phyloP scores from a whole-genome alignment of 2,888 invertebrate species.

The Neria commutata region DNA sequence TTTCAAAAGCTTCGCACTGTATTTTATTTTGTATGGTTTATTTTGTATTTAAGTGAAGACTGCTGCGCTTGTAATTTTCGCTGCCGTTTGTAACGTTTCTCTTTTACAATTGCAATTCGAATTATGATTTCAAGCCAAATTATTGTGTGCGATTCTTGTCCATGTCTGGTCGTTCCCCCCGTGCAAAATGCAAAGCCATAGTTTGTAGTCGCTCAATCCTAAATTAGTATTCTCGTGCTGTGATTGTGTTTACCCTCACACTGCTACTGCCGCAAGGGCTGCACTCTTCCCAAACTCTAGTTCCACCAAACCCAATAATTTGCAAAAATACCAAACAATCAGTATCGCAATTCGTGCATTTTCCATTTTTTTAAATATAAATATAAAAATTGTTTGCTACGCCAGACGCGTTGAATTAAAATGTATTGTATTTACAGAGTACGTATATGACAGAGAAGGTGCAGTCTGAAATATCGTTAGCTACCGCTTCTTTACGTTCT shows the following conservation, averaged over 20 bases:
- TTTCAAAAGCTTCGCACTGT: background rate
- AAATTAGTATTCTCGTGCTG: background rate
- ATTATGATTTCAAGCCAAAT: background rate
- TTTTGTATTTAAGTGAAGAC: background rate
- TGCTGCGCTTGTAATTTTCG: background rate
- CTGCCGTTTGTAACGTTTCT: slow-evolving; percentile 6
- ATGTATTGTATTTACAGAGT: background rate
- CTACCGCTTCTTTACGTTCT: too few relatives aligned
- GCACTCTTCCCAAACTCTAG: background rate
- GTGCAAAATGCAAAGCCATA: background rate
- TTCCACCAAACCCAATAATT: background rate
- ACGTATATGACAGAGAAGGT: too few relatives aligned
- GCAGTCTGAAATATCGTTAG: too few relatives aligned
- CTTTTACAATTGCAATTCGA: background rate
- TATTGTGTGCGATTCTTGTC: too few relatives aligned
- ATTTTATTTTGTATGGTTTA: slow-evolving; percentile 12
- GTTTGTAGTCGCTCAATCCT: background rate
- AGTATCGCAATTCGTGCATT: too few relatives aligned
- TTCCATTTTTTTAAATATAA: too few relatives aligned
- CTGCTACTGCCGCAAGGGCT: background rate
- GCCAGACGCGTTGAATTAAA: background rate
- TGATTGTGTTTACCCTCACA: background rate
- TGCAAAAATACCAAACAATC: background rate
- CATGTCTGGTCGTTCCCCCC: background rate
- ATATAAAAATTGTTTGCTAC: background rate